These are phyloP conservation scores for Caenorhabditis panamensis DNA, from an alignment of 2,888 invertebrate genomes.

Conservation along the genomic window DNA sequence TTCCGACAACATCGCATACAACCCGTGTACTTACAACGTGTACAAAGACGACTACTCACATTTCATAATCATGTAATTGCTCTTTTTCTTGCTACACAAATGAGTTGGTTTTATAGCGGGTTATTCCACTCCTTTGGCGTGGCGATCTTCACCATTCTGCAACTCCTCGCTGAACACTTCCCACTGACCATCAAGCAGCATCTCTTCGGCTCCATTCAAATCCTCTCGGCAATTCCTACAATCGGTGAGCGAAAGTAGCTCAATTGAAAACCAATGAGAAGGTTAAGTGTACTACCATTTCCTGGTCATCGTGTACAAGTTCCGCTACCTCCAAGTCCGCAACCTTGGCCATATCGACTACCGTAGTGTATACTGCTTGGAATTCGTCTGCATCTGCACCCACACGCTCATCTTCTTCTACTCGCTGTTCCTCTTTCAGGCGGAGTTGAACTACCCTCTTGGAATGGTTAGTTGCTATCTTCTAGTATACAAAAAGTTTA, in stretches of 20 bases:
- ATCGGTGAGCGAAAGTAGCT: constrained; percentile 6
- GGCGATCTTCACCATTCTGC: background rate
- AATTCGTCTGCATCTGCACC: background rate
- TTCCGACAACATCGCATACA: constrained; percentile 15
- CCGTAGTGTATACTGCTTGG: background rate
- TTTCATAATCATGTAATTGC: constrained; percentile 8
- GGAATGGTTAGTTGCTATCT: constrained; percentile 9
- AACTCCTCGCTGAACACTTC: background rate
- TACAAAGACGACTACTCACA: constrained; percentile 30
- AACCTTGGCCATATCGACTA: constrained; percentile 2
- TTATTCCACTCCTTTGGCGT: constrained; percentile 1
- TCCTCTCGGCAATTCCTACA: constrained; percentile 3
- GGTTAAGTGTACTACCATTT: constrained; percentile 25
- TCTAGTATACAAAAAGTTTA: background rate
- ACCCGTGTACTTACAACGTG: constrained; percentile 24
- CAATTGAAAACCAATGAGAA: too few relatives aligned
- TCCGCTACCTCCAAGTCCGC: constrained; percentile 11
- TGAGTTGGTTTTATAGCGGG: background rate
- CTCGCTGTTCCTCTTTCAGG: background rate
- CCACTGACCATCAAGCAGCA: background rate
- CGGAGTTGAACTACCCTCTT: background rate
- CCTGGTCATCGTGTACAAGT: constrained; percentile 13
- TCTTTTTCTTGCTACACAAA: too few relatives aligned
- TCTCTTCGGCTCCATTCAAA: constrained; percentile 10
- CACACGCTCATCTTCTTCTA: background rate